Evolutionary conservation across 2,797 vertebrate species (phyloP).

Genomic region (Anabacerthia variegaticeps): DNA sequence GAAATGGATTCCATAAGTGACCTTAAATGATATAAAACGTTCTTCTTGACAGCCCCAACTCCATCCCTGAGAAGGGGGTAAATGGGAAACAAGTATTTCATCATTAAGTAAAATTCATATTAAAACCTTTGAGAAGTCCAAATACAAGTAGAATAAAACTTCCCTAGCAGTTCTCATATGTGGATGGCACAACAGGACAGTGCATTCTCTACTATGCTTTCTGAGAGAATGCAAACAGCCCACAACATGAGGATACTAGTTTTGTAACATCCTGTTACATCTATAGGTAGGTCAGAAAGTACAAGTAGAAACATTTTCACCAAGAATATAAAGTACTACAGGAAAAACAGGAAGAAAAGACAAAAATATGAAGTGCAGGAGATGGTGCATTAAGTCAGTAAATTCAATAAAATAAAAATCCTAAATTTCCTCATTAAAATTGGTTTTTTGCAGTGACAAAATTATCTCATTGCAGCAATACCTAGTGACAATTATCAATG

Average conservation of each 20-base stretch:
- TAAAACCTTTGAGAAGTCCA: neutral
- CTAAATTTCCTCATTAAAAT: neutral
- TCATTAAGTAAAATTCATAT: neutral
- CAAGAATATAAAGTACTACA: neutral
- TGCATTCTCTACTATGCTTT: neutral
- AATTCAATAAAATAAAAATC: neutral
- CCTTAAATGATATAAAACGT: neutral
- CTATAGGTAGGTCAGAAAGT: neutral
- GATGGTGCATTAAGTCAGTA: neutral
- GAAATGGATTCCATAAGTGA: neutral
- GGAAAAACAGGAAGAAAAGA: neutral
- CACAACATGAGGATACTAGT: neutral
- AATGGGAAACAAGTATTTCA: neutral
- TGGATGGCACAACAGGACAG: neutral
- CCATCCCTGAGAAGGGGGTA: neutral
- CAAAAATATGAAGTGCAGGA: neutral
- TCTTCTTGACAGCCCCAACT: neutral
- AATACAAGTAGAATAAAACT: neutral
- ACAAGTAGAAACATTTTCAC: neutral
- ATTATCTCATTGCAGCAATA: neutral
- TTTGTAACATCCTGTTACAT: neutral
- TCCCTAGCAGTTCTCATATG: neutral
- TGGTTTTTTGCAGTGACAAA: neutral
- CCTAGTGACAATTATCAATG: neutral
- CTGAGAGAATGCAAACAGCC: neutral